Base-by-base conservation (phyloP, 2,888 invertebrate genomes). In the Hirtodrosophila histrioides region DNA sequence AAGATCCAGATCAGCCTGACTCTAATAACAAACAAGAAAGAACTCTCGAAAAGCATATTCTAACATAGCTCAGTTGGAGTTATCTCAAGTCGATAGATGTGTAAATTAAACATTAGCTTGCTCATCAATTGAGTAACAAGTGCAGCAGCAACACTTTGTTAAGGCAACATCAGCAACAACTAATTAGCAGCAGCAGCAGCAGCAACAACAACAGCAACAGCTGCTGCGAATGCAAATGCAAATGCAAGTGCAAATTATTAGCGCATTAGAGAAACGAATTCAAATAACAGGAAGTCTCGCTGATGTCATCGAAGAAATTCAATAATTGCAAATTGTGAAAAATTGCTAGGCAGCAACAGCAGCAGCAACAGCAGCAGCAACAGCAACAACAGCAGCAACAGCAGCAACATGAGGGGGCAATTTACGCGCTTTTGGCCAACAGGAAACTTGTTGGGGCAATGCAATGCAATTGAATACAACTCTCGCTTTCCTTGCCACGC, bases 291-390 rank as follows among this genome's bases (percentile, higher is more conserved):
- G 79, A 79, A 81, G 82, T 85, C 54, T 64, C 46, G 64, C 65
- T 79, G 83, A 81, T 85, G 83, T 75, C 72, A 78, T 81, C 69
- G 66, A 79, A 81, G 86, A 86, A 82, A 81, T 82, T 75, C 82
- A 81, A 85, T 85, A 75, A 73, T 83, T 83, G 70, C 76, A 79
- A 76, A 79, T 76, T 66, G 75, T 82, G 79, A 75, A 83, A 81
- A 81, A 81, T 86, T 79, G 70, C 61, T 36, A 63, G 27, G 33
- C 39, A 55, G 49, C 46, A 54, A 29, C 48, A 49, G 44, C 48
- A 49, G 37, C 69, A 46, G 11, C 50, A 57, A n/a, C 58, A 56
- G 10, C 48, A 48, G 4, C 40, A 27, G 3, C 51, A 35, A 17
- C 50, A 41, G 7, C 40, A 33, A 7, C 50, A 48, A n/a, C 36